Evolutionary conservation across 1,140 invertebrate genomes (phyloP), one percentile per base, ranked within the genome.

Genomic region (Oedothorax gibbosus): DNA sequence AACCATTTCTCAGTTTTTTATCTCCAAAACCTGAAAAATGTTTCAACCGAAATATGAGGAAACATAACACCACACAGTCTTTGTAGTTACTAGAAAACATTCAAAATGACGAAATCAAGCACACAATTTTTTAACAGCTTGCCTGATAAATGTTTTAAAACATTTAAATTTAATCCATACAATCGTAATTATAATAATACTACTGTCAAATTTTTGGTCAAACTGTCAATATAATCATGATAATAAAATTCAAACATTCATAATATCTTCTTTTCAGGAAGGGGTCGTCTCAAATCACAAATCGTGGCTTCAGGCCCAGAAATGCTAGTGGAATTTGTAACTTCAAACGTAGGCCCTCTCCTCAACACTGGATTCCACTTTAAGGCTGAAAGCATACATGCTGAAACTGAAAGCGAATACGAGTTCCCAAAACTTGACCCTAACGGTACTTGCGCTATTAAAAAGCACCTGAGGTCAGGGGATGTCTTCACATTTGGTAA

Each of bases 271-370:
- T n/a, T 21, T 64, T 53, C 18, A 85, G 83, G 96, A 7, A 95
- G 97, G 93, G 96, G 96, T 35, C 96, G 97, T 89, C 97, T 97
- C 88, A 96, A 96, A 0, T 97, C 96, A 90, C 96, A 96, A 86
- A 97, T 98, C 87, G 96, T 97, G 86, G 96, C 82, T 9, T 97
- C 96, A 14, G 95, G 95, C 15, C 93, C 95, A 85, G 95, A 97
- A 88, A 92, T 98, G 79, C 96, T 96, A 88, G 95, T 98, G 5
- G 96, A 97, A 89, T 98, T 97, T 89, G 94, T 97, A 20, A 96
- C 94, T 7, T 97, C 96, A 2, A 93, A 95, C 54, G 96, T 96
- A 85, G 90, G 88, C 5, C 87, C 86, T 15, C 65, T 88, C n/a
- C 64, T 88, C 6, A 88, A 88, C 65, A 88, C 87, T 11, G 87